phyloP scores from a whole-genome alignment of 2,797 vertebrate genomes.

The Acanthurus tractus region DNA sequence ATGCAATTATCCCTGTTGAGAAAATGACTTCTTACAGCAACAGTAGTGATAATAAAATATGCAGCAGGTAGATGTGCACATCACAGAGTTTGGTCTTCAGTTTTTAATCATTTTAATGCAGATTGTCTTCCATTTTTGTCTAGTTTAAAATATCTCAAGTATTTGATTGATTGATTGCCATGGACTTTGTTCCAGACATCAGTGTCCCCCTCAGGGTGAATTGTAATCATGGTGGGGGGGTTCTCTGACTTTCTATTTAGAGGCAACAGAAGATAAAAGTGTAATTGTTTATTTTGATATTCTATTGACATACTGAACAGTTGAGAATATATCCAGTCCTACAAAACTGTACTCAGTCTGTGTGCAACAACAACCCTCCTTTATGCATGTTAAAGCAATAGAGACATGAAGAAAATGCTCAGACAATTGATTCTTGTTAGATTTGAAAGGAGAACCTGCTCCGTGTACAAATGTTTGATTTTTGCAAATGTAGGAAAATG shows the following conservation, averaged over 20 bases:
- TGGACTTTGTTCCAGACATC: not conserved
- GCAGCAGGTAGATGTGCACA: not conserved
- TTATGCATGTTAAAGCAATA: not conserved
- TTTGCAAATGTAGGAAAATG: conserved; percentile 8
- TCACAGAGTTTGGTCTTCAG: not conserved
- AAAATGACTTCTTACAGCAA: not conserved
- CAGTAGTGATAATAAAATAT: not conserved
- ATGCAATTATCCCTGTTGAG: conserved; percentile 3
- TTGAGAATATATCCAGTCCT: not conserved
- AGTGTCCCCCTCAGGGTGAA: not conserved
- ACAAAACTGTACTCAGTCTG: not conserved
- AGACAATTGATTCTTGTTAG: conserved; percentile 5
- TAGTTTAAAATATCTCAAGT: too few relatives aligned
- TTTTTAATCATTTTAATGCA: not conserved
- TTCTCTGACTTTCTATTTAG: not conserved
- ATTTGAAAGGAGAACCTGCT: conserved; percentile 5
- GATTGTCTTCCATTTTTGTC: too few relatives aligned
- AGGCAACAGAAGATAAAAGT: not conserved
- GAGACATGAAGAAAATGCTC: not conserved
- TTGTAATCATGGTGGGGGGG: not conserved
- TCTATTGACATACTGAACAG: too few relatives aligned
- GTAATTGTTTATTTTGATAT: too few relatives aligned
- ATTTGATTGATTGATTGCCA: too few relatives aligned
- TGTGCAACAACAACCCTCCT: not conserved
- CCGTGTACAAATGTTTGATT: conserved; percentile 9